Evolutionary conservation across 2,797 vertebrate species (phyloP), one percentile per base, ranked within the genome.

Genomic region (Australoheros facetus): DNA sequence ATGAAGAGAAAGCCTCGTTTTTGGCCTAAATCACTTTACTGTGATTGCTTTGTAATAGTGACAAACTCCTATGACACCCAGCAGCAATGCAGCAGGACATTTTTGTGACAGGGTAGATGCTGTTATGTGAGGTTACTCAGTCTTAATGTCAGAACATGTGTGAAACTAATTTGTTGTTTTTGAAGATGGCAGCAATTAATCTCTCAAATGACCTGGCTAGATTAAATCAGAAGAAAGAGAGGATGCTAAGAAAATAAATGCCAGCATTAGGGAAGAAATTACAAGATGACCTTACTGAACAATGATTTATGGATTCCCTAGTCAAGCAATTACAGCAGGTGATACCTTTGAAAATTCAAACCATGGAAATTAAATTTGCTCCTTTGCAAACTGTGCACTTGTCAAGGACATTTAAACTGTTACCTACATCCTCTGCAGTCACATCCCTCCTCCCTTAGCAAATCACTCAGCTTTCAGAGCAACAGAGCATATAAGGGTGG

Each of bases 271-370:
- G 96, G 96, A 96, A 96, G 94, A 95, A 95, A 94, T 97, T 97
- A 96, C 95, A 95, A 95, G 95, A 98, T 96, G 96, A 97, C 96
- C 96, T 96, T 93, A 96, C 94, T 95, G 93, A 96, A 94, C 94
- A 93, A 96, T 98, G 97, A 98, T 98, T 97, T 97, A 98, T 98
- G 96, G 96, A 97, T 97, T 95, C 93, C 94, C 92, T 85, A 89
- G 95, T 96, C 96, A 96, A 96, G 96, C 97, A 97, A 98, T 97
- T 96, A 97, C 93, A 94, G 95, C 95, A 95, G 92, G 94, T 97
- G 97, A 96, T 96, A 96, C 97, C 96, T 97, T 88, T 95, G 94
- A 97, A 96, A 94, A 92, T 96, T 96, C 95, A 92, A 94, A 93
- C 92, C 91, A 90, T 90, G 92, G 85, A 94, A 95, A 94, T 95